Conservation (phyloP, 2,888 invertebrate species). For the Hyppa rectilinea region DNA sequence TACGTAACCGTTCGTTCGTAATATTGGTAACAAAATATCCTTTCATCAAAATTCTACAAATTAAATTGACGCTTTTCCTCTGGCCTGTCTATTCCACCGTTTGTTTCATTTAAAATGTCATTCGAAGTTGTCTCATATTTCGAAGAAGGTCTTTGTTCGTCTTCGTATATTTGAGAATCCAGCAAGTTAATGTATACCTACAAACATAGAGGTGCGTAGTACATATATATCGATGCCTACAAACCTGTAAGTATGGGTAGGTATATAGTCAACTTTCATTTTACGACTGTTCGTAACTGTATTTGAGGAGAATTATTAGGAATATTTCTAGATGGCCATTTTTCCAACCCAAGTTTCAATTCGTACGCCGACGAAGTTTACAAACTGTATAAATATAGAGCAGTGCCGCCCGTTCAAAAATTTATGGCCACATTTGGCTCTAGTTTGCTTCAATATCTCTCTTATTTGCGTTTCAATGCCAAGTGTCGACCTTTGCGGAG, state of each 20-base stretch:
- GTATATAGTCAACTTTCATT: conserved; percentile 24
- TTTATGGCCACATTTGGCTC: conserved; percentile 79
- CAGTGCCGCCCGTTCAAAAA: conserved; percentile 61
- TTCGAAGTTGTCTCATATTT: conserved; percentile 66
- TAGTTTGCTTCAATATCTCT: conserved; percentile 68
- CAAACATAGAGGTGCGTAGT: too few species aligned
- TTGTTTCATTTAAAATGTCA: conserved; percentile 71
- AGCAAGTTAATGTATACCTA: conserved; percentile 12
- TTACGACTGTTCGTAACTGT: conserved; percentile 23
- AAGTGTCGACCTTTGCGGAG: conserved; percentile 74
- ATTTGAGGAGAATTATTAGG: conserved; percentile 5
- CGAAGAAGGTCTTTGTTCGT: conserved; percentile 61
- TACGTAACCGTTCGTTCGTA: conserved; percentile 14
- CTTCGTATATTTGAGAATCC: conserved; percentile 22
- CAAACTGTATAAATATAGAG: conserved; percentile 50
- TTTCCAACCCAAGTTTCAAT: conserved; percentile 47
- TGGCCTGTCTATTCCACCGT: conserved; percentile 67
- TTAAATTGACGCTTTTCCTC: conserved; percentile 63
- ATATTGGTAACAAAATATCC: conserved; percentile 11
- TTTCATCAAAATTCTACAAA: conserved; percentile 64
- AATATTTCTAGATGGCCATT: conserved; percentile 23
- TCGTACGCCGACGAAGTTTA: conserved; percentile 39
- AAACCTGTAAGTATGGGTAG: not conserved
- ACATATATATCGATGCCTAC: too few species aligned
- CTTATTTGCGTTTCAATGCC: conserved; percentile 76